phyloP scores from a whole-genome alignment of 2,888 invertebrate genomes.

The Lasioglossum calceatum region DNA sequence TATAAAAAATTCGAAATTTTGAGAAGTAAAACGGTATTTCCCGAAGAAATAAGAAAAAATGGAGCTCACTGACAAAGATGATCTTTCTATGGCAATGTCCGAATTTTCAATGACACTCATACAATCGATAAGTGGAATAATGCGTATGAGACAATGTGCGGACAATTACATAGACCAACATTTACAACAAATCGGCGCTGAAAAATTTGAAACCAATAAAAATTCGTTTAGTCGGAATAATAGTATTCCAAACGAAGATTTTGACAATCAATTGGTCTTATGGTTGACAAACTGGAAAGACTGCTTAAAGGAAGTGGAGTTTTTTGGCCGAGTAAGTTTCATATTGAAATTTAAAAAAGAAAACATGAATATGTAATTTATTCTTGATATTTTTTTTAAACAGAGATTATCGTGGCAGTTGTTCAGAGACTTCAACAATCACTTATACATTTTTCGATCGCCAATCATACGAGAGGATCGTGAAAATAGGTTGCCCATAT shows the following conservation, averaged over 20 bases:
- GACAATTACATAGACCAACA: neutral
- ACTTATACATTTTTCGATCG: neutral
- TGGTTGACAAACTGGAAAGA: neutral
- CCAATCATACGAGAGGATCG: neutral
- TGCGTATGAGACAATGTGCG: neutral
- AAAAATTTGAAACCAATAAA: neutral
- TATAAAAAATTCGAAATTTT: neutral
- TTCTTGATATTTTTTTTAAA: neutral
- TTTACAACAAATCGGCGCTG: neutral
- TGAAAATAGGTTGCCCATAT: neutral
- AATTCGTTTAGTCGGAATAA: neutral
- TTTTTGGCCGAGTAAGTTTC: constrained; percentile 10
- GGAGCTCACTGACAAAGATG: neutral
- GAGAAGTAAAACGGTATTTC: neutral
- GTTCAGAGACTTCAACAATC: neutral
- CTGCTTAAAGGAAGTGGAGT: neutral
- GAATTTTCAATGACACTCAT: neutral
- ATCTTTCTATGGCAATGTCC: constrained; percentile 4
- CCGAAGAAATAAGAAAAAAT: neutral
- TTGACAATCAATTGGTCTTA: neutral
- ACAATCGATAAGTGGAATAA: neutral
- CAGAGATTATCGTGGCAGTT: neutral
- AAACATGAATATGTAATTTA: neutral
- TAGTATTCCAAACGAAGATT: too few relatives aligned
- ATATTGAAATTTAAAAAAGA: neutral